phyloP scores from a whole-genome alignment of 2,797 vertebrate species.

The Philypnodon macrostomus region DNA sequence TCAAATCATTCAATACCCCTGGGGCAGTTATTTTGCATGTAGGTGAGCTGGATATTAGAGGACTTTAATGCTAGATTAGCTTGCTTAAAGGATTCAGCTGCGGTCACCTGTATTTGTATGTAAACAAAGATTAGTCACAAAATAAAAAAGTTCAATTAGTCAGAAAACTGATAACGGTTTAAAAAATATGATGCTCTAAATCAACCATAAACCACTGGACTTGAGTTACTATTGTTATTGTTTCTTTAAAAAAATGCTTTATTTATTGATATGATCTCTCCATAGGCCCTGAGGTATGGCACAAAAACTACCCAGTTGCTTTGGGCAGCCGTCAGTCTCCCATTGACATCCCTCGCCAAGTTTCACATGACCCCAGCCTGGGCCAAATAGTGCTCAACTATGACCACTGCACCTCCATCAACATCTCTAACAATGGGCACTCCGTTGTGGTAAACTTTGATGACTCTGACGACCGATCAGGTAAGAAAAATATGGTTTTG shows the following conservation, averaged over 20 bases:
- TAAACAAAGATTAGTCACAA: constrained; percentile 3
- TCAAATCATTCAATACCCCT: neutral
- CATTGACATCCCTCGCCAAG: constrained; percentile 85
- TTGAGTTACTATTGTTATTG: too few species aligned
- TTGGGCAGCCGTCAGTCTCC: constrained; percentile 89
- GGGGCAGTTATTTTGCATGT: neutral
- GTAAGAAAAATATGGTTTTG: constrained; percentile 76
- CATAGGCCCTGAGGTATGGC: constrained; percentile 88
- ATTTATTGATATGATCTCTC: constrained; percentile 2
- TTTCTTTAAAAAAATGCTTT: too few species aligned
- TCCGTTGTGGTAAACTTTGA: constrained; percentile 93
- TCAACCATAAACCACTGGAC: too few species aligned
- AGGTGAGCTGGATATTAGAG: constrained; percentile 14
- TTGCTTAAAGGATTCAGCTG: constrained; percentile 47
- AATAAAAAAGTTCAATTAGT: too few species aligned
- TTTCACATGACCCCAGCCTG: constrained; percentile 81
- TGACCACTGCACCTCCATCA: constrained; percentile 84
- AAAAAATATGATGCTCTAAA: too few species aligned
- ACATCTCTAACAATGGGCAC: constrained; percentile 90
- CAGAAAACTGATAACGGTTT: too few species aligned
- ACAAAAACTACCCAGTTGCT: constrained; percentile 87
- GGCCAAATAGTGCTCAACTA: constrained; percentile 82
- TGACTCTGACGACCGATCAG: constrained; percentile 87
- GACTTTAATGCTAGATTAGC: constrained; percentile 68
- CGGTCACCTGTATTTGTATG: constrained; percentile 21